Evolutionary conservation across 2,797 vertebrate species (phyloP).

Genomic region (Onychomys torridus): DNA sequence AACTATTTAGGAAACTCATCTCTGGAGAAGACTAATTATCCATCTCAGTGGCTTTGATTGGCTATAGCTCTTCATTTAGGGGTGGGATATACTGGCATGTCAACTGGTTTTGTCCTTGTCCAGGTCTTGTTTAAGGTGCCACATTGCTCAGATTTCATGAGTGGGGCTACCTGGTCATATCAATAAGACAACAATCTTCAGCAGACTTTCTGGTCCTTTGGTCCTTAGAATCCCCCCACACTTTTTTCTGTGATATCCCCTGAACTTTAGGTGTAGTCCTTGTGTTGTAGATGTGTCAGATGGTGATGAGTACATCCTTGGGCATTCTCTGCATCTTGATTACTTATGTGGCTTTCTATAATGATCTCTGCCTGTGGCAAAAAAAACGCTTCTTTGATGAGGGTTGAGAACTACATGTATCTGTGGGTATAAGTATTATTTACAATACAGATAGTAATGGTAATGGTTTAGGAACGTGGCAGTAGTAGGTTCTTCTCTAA

Average conservation of each 20-base stretch:
- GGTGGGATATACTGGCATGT: background rate
- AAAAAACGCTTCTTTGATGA: background rate
- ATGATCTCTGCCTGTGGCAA: background rate
- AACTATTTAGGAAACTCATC: background rate
- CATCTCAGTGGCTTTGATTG: no score
- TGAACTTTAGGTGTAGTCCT: background rate
- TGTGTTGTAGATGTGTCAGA: background rate
- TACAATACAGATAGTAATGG: background rate
- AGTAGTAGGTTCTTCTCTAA: background rate
- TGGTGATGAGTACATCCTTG: background rate
- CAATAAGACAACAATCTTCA: background rate
- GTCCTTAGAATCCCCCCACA: background rate
- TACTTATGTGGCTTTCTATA: background rate
- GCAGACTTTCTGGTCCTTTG: background rate
- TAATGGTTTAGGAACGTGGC: background rate
- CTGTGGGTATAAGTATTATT: background rate
- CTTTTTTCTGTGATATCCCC: background rate
- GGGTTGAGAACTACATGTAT: no score
- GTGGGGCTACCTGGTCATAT: background rate
- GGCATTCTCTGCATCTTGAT: background rate
- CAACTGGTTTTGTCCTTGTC: background rate
- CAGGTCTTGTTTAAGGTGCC: background rate
- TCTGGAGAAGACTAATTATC: background rate
- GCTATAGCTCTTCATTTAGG: background rate
- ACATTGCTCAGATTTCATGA: background rate